phyloP scores from a whole-genome alignment of 2,888 invertebrate species.

The Plebejus argus region DNA sequence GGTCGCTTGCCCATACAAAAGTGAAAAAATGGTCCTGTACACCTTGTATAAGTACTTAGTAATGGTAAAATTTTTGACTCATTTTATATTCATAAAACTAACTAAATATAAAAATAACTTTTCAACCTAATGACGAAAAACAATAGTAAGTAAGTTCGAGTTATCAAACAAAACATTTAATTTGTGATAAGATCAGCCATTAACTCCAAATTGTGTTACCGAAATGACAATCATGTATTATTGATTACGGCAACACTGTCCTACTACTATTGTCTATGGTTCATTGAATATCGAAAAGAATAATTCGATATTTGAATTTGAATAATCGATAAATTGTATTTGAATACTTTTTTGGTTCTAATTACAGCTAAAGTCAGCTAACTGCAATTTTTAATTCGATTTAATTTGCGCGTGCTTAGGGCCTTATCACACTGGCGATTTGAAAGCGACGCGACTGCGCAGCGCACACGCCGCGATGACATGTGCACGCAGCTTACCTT shows the following conservation, averaged over 20 bases:
- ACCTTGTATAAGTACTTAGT: background rate
- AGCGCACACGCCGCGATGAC: no score
- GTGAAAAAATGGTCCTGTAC: no score
- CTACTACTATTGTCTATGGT: constrained; percentile 3
- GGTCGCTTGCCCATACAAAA: no score
- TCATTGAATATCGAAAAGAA: background rate
- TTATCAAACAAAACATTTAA: constrained; percentile 23
- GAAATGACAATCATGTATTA: constrained; percentile 15
- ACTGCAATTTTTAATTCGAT: no score
- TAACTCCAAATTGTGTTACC: constrained; percentile 10
- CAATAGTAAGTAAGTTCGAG: constrained; percentile 1
- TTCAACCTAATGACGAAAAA: constrained; percentile 10
- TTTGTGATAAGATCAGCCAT: constrained; percentile 29
- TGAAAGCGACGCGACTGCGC: no score
- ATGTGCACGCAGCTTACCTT: no score
- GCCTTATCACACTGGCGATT: no score
- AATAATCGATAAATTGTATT: background rate
- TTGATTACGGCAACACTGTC: constrained; percentile 6
- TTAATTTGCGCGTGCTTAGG: no score
- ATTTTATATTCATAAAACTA: background rate
- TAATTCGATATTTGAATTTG: background rate
- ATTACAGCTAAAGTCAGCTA: background rate
- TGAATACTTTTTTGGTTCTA: no score
- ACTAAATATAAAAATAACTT: background rate
- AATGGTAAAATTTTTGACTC: background rate